These are phyloP conservation scores for Vireo griseus DNA, from an alignment of 2,797 vertebrate species.

Conservation along the genomic window DNA sequence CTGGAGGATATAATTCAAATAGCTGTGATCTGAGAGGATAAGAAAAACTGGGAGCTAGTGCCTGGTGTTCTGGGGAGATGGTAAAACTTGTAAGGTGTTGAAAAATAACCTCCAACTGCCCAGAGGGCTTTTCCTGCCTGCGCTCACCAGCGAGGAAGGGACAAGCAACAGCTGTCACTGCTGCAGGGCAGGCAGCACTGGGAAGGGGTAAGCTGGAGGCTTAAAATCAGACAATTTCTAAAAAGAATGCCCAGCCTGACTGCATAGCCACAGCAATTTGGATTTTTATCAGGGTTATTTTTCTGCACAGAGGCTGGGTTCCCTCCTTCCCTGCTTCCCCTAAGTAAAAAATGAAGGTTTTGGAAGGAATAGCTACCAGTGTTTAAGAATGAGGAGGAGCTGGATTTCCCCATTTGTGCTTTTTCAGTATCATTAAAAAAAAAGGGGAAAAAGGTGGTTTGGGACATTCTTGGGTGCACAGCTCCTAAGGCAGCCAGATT, in stretches of 20 bases:
- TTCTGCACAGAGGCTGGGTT: neutral
- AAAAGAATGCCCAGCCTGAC: neutral
- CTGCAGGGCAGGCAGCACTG: neutral
- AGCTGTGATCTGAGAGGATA: neutral
- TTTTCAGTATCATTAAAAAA: neutral
- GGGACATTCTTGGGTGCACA: neutral
- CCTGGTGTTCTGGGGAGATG: neutral
- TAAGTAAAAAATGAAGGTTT: neutral
- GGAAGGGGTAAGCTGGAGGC: neutral
- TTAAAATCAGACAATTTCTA: neutral
- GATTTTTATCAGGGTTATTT: neutral
- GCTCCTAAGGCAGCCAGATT: neutral
- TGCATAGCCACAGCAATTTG: neutral
- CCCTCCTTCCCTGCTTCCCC: rapidly evolving
- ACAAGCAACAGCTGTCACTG: rapidly evolving
- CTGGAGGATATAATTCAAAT: neutral
- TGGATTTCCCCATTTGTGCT: neutral
- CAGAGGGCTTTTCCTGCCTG: neutral
- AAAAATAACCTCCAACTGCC: neutral
- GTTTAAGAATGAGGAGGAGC: rapidly evolving
- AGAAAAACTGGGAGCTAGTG: neutral
- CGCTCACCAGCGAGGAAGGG: rapidly evolving
- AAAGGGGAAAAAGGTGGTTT: rapidly evolving
- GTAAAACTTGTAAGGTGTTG: neutral
- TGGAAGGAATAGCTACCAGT: neutral